Evolutionary conservation across 2,797 vertebrate species (phyloP), one percentile per base, ranked within the genome.

Genomic region (Falco columbarius): DNA sequence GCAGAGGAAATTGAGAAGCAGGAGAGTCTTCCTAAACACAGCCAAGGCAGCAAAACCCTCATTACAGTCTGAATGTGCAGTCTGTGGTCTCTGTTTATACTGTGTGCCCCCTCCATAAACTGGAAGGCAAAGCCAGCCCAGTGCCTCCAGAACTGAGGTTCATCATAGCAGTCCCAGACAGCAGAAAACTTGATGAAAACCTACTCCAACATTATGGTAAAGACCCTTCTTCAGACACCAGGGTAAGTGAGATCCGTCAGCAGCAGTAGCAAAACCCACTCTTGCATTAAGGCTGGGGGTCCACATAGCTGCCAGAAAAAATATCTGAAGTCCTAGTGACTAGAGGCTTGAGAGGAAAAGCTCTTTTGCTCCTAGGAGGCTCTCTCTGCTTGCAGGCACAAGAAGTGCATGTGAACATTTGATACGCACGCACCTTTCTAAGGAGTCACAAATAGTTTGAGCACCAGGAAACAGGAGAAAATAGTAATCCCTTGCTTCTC

Each of bases 1-100:
- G 93, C 89, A 94, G 67, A 65, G 65, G 79, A 82, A 95, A 91
- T 44, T 34, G 73, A 89, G 86, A 94, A 90, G 84, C 63, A 73
- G 71, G 40, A 82, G 79, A 93, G 87, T 63, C 67, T 76, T 95
- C 74, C 40, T 80, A 72, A 66, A 63, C 52, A 67, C 63, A 90
- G 89, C 86, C 93, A 81, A 89, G 51, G 46, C 87, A 90, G 82
- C 30, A 75, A 88, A 91, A 29, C n/a, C 56, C 89, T 94, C 85
- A 52, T 85, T 91, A 90, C 4, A 91, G 49, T 70, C 80, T 85
- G 75, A 94, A 74, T 42, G 38, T 74, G 74, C 80, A 81, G 42
- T 21, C 81, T 68, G 81, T 83, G 81, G n/a, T 55, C 79, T 76
- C 72, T 67, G 10, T 40, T 90, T 71, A 7, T 26, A 7, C 54